phyloP scores from a whole-genome alignment of 1,140 invertebrate genomes.

The Saccostrea glomerata region DNA sequence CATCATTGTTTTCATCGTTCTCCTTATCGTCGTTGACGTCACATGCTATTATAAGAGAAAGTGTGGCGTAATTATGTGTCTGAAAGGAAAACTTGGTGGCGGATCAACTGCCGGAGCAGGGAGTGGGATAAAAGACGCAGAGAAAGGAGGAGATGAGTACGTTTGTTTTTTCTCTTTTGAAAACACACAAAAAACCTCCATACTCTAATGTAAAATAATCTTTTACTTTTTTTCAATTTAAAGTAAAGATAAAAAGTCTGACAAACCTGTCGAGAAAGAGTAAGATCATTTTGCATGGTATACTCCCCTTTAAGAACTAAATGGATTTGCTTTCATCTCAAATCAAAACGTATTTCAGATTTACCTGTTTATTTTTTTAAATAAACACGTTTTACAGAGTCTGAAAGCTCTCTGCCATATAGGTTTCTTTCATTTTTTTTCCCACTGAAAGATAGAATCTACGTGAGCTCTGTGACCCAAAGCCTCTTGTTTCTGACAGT shows the following conservation, averaged over 20 bases:
- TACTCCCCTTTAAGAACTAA: background rate
- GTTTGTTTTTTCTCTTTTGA: background rate
- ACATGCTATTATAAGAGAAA: slow-evolving; percentile 33
- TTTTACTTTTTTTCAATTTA: background rate
- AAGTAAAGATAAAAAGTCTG: slow-evolving; percentile 25
- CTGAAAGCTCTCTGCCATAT: too few relatives aligned
- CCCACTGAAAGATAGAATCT: too few relatives aligned
- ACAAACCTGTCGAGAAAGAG: background rate
- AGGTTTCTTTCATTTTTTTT: too few relatives aligned
- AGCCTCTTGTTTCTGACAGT: too few relatives aligned
- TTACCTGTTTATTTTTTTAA: too few relatives aligned
- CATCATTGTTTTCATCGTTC: slow-evolving; percentile 40
- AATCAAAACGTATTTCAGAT: too few relatives aligned
- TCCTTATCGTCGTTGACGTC: slow-evolving; percentile 39
- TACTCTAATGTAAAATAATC: too few relatives aligned
- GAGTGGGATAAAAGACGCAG: slow-evolving; percentile 2
- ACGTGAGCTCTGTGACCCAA: too few relatives aligned
- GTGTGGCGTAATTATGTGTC: slow-evolving; percentile 29
- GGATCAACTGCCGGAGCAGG: background rate
- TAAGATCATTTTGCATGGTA: background rate
- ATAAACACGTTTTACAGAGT: too few relatives aligned
- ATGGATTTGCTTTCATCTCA: too few relatives aligned
- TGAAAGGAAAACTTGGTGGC: slow-evolving; percentile 15
- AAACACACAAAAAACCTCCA: too few relatives aligned
- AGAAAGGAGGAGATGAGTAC: slow-evolving; percentile 33